Percentiles rank a stretch among this genome's conserved stretches.
These are phyloP conservation scores for Spongia lamella DNA, from an alignment of 37 sponge, comb jelly and placozoan genomes.

Conservation along the genomic window DNA sequence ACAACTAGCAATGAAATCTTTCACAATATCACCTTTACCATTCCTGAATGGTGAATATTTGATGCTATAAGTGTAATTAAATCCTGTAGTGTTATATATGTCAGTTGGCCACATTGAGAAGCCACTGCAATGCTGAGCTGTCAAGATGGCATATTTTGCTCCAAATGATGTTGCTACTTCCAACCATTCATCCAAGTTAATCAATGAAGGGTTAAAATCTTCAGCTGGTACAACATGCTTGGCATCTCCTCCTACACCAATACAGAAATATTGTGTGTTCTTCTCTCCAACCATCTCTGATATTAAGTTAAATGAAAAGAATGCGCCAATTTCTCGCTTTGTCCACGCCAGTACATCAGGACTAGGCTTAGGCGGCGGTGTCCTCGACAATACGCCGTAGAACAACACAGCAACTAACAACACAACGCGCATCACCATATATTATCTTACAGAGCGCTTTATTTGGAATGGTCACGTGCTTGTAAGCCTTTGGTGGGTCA, in stretches of 20 bases:
- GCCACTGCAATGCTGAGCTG: slow-evolving; percentile 67
- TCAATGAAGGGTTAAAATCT: slow-evolving; percentile 23
- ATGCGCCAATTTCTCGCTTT: slow-evolving; percentile 42
- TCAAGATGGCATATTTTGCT: slow-evolving; percentile 56
- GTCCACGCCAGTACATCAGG: slow-evolving; percentile 52
- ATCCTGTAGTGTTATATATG: slow-evolving; percentile 33
- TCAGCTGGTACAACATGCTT: slow-evolving; percentile 22
- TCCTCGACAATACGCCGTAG: not conserved
- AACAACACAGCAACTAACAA: not conserved
- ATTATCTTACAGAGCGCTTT: no score
- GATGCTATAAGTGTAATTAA: slow-evolving; percentile 51
- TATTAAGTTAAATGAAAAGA: slow-evolving; percentile 58
- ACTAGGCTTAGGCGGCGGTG: slow-evolving; percentile 15
- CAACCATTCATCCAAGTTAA: slow-evolving; percentile 48
- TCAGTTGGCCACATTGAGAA: slow-evolving; percentile 70
- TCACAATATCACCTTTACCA: slow-evolving; percentile 45
- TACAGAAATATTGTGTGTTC: slow-evolving; percentile 54
- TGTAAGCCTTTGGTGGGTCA: no score
- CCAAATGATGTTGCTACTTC: slow-evolving; percentile 20
- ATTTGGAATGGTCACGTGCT: no score
- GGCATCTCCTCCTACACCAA: slow-evolving; percentile 43
- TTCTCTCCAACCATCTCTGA: slow-evolving; percentile 7
- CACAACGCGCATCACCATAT: no score
- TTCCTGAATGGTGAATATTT: slow-evolving; percentile 10
- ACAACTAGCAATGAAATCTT: slow-evolving; percentile 34